A percentile compares a stretch with the other conserved stretches of the same genome.
Evolutionary conservation across 2,888 invertebrate species (phyloP).

Genomic region (Octodonta nipae): DNA sequence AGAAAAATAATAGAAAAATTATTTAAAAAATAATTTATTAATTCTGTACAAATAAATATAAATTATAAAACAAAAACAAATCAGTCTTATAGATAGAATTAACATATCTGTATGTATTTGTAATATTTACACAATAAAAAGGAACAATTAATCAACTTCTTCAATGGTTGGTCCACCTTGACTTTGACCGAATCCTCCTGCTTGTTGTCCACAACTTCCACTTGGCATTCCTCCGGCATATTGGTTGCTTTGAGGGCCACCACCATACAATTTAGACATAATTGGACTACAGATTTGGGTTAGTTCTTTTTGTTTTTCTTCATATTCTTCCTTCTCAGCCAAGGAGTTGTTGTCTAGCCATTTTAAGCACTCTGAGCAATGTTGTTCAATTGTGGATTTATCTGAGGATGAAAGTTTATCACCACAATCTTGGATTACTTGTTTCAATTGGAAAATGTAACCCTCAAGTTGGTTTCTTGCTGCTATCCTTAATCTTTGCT

Average conservation of each 20-base stretch:
- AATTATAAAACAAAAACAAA: too few species aligned
- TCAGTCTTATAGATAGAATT: too few species aligned
- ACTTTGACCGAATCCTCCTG: constrained; percentile 8
- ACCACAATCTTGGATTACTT: constrained; percentile 49
- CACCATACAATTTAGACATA: constrained; percentile 43
- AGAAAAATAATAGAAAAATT: too few species aligned
- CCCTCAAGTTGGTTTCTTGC: constrained; percentile 60
- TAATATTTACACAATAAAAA: too few species aligned
- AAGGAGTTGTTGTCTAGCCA: constrained; percentile 56
- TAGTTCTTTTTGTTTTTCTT: constrained; percentile 43
- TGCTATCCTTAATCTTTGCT: constrained; percentile 50
- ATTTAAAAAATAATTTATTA: too few species aligned
- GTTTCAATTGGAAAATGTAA: constrained; percentile 55
- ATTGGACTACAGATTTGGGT: constrained; percentile 38
- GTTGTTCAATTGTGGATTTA: constrained; percentile 41
- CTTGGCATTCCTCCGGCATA: constrained; percentile 7
- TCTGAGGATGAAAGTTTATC: constrained; percentile 51
- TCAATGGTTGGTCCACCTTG: constrained; percentile 10
- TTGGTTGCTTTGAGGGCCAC: constrained; percentile 15
- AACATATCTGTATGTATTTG: too few species aligned
- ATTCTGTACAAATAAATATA: too few species aligned
- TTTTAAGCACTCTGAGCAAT: constrained; percentile 44
- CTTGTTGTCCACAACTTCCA: constrained; percentile 9
- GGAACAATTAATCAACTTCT: constrained; percentile 12
- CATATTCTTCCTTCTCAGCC: constrained; percentile 54